Base-by-base conservation (phyloP, 2,797 vertebrate species). In the Synanceia verrucosa region DNA sequence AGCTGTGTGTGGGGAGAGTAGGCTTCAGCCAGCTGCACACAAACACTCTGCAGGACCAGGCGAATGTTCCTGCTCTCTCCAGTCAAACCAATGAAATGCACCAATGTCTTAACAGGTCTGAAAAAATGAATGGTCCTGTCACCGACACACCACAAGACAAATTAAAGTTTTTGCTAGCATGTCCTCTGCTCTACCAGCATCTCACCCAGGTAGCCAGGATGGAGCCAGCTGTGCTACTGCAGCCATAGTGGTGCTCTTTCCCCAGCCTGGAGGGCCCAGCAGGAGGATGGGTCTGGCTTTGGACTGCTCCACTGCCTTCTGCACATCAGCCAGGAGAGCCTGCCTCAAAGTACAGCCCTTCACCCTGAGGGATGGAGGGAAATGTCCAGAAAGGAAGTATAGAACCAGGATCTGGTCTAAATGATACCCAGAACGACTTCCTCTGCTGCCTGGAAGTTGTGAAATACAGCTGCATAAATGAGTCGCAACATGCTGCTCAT, bases 241-340 rank as follows among this genome's bases (percentile, higher is more conserved):
- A 41, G 93, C 93, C 66, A 90, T 80, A 24, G 83, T 67, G 14
- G 79, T 74, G 79, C 89, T 94, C 83, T 94, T 94, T 19, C 93
- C 93, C 41, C 73, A 91, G 41, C 91, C 92, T n/a, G 85, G 72
- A 11, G 88, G 83, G 26, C 91, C 92, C 48, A 92, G 57, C 29
- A 93, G 50, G 26, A 94, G 73, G 64, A 88, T 29, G 4, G 83
- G 51, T 34, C 74, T 90, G 73, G 55, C 76, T 21, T 66, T 50
- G 7, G 74, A 73, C 59, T 61, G 56, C 36, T 74, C 70, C 70
- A 94, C 19, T 13, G 65, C 73, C 58, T 70, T 76, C 73, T 68
- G 87, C 16, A 93, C 59, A 12, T 89, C 79, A 55, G 62, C 47
- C 39, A 94, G 53, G 73, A 91, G 85, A 18, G 66, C 41, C 48